phyloP scores from a whole-genome alignment of 2,113 vertebrate genomes.

The Lutjanus erythropterus region DNA sequence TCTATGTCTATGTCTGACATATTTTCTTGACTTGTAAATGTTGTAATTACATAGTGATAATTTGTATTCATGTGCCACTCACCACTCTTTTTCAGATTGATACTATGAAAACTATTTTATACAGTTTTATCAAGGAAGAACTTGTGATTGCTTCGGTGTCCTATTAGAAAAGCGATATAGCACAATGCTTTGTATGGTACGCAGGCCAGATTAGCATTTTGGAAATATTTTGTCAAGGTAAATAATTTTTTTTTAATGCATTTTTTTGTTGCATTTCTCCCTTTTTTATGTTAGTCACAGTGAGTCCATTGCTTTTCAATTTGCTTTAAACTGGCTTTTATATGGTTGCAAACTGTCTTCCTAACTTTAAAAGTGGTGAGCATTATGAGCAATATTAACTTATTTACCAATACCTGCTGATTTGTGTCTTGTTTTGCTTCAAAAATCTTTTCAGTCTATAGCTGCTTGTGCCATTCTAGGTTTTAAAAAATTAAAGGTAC shows the following conservation, averaged over 20 bases:
- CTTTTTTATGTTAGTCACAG: not conserved
- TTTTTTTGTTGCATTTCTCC: slow-evolving; percentile 29
- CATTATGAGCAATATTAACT: slow-evolving; percentile 75
- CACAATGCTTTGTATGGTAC: slow-evolving; percentile 67
- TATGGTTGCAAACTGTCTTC: slow-evolving; percentile 72
- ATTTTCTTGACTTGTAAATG: slow-evolving; percentile 86
- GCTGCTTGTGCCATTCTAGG: slow-evolving; percentile 50
- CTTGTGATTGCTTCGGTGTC: slow-evolving; percentile 53
- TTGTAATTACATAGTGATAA: slow-evolving; percentile 84
- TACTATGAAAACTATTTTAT: slow-evolving; percentile 76
- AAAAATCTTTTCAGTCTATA: slow-evolving; percentile 49
- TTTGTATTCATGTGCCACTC: slow-evolving; percentile 86
- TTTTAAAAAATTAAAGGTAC: slow-evolving; percentile 15
- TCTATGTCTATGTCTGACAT: slow-evolving; percentile 67
- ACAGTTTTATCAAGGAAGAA: slow-evolving; percentile 69
- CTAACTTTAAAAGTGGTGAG: slow-evolving; percentile 62
- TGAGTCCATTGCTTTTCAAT: slow-evolving; percentile 55
- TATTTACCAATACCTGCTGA: slow-evolving; percentile 56
- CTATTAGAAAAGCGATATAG: slow-evolving; percentile 45
- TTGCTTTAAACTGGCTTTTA: slow-evolving; percentile 57
- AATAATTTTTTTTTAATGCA: slow-evolving; percentile 31
- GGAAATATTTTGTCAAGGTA: slow-evolving; percentile 40
- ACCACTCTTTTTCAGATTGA: slow-evolving; percentile 75
- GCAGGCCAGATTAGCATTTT: slow-evolving; percentile 37
- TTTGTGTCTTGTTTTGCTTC: slow-evolving; percentile 60